Percentiles rank a stretch among this genome's conserved stretches.
Conservation (phyloP, 2,797 vertebrate species). For the Halcyon badia region DNA sequence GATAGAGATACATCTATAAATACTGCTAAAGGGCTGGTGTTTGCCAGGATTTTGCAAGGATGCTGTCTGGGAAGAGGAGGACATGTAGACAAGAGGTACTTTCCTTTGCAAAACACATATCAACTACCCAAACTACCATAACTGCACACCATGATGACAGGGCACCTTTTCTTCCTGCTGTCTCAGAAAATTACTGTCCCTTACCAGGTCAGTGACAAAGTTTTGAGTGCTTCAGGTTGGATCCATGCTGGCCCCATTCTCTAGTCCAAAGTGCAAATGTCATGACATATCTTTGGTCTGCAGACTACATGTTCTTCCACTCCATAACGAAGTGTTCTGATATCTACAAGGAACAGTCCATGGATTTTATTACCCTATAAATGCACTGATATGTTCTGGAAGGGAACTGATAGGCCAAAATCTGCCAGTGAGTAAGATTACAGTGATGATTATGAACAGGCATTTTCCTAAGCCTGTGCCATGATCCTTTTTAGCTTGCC, state of each 20-base stretch:
- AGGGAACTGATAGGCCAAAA: background rate
- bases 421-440: background rate
- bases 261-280: background rate
- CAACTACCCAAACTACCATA: background rate
- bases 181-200: background rate
- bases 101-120: background rate
- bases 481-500: background rate
- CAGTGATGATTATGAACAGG: background rate
- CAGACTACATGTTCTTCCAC: background rate
- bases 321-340: background rate
- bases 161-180: background rate
- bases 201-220: background rate
- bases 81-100: background rate
- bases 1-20: constrained; percentile 58
- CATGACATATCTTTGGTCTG: accelerated
- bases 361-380: background rate
- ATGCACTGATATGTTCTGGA: background rate
- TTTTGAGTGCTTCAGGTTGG: background rate
- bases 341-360: background rate
- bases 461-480: background rate
- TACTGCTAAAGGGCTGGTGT: constrained; percentile 1
- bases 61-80: background rate
- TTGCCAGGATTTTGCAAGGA: constrained; percentile 1
- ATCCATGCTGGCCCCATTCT: background rate
- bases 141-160: background rate